Percentiles rank a stretch among this genome's conserved stretches.
Conservation (phyloP, 2,888 invertebrate genomes). For the Oscheius onirici region DNA sequence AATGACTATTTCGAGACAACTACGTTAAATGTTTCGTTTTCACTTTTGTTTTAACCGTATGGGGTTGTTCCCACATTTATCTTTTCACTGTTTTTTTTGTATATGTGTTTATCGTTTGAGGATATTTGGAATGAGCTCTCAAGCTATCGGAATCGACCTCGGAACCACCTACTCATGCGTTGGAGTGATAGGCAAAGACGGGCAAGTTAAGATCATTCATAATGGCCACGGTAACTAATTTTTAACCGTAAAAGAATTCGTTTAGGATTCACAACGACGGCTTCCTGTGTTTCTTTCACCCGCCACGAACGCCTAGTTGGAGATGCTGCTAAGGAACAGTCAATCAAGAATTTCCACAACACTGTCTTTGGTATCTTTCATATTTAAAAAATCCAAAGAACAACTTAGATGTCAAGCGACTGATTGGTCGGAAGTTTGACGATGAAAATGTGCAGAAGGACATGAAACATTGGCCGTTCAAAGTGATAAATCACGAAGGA, state of each 20-base stretch:
- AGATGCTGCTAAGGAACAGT: slow-evolving; percentile 75
- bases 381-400: slow-evolving; percentile 38
- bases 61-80: too few species aligned
- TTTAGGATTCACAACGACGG: slow-evolving; percentile 74
- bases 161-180: slow-evolving; percentile 72
- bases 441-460: slow-evolving; percentile 73
- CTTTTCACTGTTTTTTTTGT: too few species aligned
- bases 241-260: slow-evolving; percentile 58
- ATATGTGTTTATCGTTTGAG: too few species aligned
- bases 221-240: slow-evolving; percentile 73
- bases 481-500: slow-evolving; percentile 70
- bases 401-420: slow-evolving; percentile 69
- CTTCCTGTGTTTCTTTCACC: slow-evolving; percentile 75
- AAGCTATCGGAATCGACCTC: slow-evolving; percentile 71
- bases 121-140: slow-evolving; percentile 25
- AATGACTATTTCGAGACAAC: too few species aligned
- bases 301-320: slow-evolving; percentile 75
- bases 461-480: slow-evolving; percentile 73
- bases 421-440: slow-evolving; percentile 74
- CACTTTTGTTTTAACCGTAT: too few species aligned
- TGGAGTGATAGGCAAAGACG: slow-evolving; percentile 74
- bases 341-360: slow-evolving; percentile 75
- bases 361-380: slow-evolving; percentile 72
- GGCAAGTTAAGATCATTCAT: slow-evolving; percentile 75
- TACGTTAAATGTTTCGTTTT: too few species aligned